Percentiles rank a stretch among this genome's conserved stretches.
Evolutionary conservation across 2,113 vertebrate genomes (phyloP).

Genomic region (Pseudonaja textilis): DNA sequence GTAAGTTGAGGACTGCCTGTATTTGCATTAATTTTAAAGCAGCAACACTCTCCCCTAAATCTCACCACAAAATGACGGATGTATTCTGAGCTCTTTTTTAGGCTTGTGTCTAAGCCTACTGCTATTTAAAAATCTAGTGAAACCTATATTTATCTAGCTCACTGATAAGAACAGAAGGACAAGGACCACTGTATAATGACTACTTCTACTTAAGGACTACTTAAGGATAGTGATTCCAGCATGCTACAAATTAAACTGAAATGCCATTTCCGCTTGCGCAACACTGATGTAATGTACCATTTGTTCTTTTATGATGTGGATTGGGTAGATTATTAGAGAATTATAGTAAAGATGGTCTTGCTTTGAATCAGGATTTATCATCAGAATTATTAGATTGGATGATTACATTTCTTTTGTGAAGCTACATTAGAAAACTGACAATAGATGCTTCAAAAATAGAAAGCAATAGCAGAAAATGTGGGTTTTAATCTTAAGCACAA

Average conservation of each 20-base stretch:
- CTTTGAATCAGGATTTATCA: neutral
- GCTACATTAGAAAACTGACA: neutral
- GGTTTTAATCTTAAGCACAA: neutral
- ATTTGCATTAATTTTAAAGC: neutral
- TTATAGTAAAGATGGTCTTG: neutral
- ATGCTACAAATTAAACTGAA: neutral
- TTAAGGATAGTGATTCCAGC: neutral
- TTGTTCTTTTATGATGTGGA: neutral
- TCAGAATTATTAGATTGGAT: neutral
- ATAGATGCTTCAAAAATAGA: conserved; percentile 6
- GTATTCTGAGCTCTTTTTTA: neutral
- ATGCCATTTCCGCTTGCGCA: neutral
- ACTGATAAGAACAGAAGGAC: neutral
- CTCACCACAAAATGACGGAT: neutral
- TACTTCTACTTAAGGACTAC: neutral
- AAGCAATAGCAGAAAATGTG: neutral
- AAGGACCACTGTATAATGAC: neutral
- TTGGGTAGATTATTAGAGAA: neutral
- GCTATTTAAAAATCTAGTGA: neutral
- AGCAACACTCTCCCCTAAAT: neutral
- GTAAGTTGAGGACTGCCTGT: neutral
- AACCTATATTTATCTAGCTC: neutral
- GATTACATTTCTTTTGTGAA: conserved; percentile 3
- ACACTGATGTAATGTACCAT: neutral
- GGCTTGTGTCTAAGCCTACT: neutral